Percentiles rank a stretch among this genome's conserved stretches.
Conservation (phyloP, 2,113 vertebrate species). For the Carassius gibelio region DNA sequence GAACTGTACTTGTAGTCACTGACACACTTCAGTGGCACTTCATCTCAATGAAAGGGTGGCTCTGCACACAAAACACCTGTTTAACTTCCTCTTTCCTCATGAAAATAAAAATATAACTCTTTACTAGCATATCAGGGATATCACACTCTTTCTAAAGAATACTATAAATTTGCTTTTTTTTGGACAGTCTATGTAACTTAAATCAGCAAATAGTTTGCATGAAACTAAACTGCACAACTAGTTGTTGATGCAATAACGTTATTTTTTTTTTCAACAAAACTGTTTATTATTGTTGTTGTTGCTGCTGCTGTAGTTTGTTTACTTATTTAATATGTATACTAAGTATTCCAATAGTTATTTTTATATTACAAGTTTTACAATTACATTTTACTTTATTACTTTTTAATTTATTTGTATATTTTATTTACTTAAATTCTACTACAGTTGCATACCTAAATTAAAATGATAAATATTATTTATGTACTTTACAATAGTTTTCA, state of each 20-base stretch:
- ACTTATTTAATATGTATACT: too few species aligned
- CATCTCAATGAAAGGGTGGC: constrained; percentile 9
- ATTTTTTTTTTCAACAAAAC: not conserved
- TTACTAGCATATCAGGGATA: not conserved
- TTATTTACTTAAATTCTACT: too few species aligned
- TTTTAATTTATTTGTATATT: too few species aligned
- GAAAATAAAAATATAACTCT: not conserved
- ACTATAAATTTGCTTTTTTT: not conserved
- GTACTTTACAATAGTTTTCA: too few species aligned
- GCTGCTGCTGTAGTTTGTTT: too few species aligned
- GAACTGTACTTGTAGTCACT: constrained; percentile 21
- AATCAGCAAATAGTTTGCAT: not conserved
- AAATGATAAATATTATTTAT: too few species aligned
- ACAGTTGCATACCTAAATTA: too few species aligned
- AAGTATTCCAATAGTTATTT: too few species aligned
- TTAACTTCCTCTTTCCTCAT: not conserved
- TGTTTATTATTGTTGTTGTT: too few species aligned
- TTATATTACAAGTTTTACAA: too few species aligned
- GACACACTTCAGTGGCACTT: not conserved
- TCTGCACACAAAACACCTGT: constrained; percentile 4
- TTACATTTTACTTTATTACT: too few species aligned
- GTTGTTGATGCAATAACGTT: not conserved
- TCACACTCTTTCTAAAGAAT: not conserved
- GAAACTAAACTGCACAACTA: not conserved
- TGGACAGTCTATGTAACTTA: not conserved